Percentiles rank a stretch among this genome's conserved stretches.
These are phyloP conservation scores for Trogon surrucura DNA, from an alignment of 2,113 vertebrate species.

Conservation along the genomic window DNA sequence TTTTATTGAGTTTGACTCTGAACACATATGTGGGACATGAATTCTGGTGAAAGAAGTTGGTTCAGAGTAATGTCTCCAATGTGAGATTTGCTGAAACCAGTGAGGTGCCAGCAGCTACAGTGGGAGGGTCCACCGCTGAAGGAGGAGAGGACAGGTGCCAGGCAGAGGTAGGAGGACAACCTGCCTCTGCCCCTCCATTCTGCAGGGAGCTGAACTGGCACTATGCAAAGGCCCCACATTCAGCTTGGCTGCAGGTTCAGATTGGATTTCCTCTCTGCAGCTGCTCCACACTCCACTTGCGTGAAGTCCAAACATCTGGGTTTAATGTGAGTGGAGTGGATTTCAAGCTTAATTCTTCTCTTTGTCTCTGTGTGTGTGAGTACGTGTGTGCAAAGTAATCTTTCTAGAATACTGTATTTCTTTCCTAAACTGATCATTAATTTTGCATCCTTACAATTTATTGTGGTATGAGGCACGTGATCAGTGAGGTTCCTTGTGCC, in stretches of 20 bases:
- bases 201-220: not conserved
- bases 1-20: constrained; percentile 23
- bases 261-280: constrained; percentile 51
- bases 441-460: not conserved
- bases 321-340: constrained; percentile 33
- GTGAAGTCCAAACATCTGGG: not conserved
- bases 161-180: accelerated
- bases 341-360: constrained; percentile 34
- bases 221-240: not conserved
- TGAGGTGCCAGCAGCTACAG: not conserved
- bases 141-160: not conserved
- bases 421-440: not conserved
- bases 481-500: not conserved
- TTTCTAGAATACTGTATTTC: not conserved
- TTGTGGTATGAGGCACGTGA: not conserved
- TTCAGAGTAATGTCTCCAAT: not conserved
- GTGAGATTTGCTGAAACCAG: not conserved
- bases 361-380: not conserved
- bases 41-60: not conserved
- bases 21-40: not conserved
- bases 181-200: not conserved
- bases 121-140: accelerated
- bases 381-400: not conserved
- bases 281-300: constrained; percentile 10
- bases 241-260: constrained; percentile 14